phyloP scores from a whole-genome alignment of 2,888 invertebrate species.

The Molorchus minor region DNA sequence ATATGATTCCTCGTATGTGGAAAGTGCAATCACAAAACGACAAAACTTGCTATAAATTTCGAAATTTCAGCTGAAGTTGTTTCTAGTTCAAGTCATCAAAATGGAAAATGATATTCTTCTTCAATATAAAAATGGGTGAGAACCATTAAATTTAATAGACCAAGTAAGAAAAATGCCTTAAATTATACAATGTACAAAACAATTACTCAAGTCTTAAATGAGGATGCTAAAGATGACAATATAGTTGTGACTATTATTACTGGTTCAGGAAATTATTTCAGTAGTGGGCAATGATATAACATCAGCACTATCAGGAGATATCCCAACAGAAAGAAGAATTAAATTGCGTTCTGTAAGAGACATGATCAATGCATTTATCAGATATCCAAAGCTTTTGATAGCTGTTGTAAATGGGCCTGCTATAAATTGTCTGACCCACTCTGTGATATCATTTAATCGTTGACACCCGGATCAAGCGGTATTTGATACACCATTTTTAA shows the following conservation, averaged over 20 bases:
- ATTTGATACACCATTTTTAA: constrained; percentile 88
- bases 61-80: too few species aligned
- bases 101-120: not conserved
- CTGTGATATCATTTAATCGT: constrained; percentile 91
- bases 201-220: constrained; percentile 71
- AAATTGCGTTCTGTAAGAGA: constrained; percentile 46
- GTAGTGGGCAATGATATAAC: constrained; percentile 84
- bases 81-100: too few species aligned
- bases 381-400: constrained; percentile 88
- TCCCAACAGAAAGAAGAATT: constrained; percentile 6
- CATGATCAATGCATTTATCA: constrained; percentile 80
- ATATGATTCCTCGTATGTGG: too few species aligned
- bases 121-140: constrained; percentile 63
- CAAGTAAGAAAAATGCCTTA: constrained; percentile 83
- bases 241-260: constrained; percentile 80
- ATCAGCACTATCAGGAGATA: constrained; percentile 27
- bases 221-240: constrained; percentile 73
- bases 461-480: constrained; percentile 84
- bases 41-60: too few species aligned
- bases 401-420: constrained; percentile 94
- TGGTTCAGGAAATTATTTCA: constrained; percentile 82
- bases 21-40: too few species aligned
- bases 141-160: constrained; percentile 77
- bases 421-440: constrained; percentile 81
- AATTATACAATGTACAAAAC: constrained; percentile 73